Evolutionary conservation across 2,113 vertebrate species (phyloP).

Genomic region (Phalacrocorax carbo): DNA sequence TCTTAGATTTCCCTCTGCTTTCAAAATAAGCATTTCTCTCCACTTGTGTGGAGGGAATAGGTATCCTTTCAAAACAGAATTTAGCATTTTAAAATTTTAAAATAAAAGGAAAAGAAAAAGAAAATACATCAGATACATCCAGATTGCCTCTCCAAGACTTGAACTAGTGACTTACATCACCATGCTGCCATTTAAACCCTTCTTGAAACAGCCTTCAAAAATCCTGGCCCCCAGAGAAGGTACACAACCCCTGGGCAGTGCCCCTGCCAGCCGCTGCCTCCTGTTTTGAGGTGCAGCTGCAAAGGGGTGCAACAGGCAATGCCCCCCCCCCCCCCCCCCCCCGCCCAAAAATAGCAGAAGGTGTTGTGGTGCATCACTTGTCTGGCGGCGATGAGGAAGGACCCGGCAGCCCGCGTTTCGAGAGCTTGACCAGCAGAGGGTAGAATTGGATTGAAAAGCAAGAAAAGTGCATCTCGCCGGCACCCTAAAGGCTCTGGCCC

Average conservation of each 20-base stretch:
- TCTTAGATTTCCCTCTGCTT: neutral
- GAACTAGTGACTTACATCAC: neutral
- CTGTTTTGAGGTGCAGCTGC: neutral
- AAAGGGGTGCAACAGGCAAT: neutral
- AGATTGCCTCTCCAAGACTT: neutral
- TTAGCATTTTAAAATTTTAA: neutral
- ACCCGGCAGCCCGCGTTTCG: neutral
- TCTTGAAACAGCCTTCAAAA: neutral
- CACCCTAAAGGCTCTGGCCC: neutral
- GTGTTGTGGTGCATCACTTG: fast-evolving
- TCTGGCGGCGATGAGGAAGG: fast-evolving
- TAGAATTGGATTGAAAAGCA: constrained; percentile 23
- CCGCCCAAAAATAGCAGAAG: neutral
- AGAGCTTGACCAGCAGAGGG: constrained; percentile 58
- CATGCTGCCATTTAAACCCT: neutral
- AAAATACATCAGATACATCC: too few relatives aligned
- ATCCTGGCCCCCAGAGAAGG: neutral
- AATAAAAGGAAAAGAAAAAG: neutral
- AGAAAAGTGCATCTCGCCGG: fast-evolving
- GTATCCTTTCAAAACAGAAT: neutral
- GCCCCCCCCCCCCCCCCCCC: neutral
- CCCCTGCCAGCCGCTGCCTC: neutral
- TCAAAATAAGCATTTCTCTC: neutral
- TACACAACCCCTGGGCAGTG: neutral
- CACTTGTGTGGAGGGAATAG: fast-evolving